These are phyloP conservation scores for Megaustenia siamemsis DNA, from an alignment of 2,888 invertebrate genomes.

Conservation along the genomic window DNA sequence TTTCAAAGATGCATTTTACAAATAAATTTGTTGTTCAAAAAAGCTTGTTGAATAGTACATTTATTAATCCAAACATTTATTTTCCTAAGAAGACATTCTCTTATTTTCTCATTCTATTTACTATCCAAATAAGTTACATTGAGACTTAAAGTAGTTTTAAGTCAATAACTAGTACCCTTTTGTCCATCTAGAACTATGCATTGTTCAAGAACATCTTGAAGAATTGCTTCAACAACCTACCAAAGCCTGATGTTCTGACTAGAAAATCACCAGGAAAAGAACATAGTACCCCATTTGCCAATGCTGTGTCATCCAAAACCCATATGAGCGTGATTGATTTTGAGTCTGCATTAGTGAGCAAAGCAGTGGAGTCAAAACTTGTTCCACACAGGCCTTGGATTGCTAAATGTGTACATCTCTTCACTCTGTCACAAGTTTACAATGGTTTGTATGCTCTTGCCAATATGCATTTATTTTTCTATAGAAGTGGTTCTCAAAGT, in stretches of 20 bases:
- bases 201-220: slow-evolving; percentile 76
- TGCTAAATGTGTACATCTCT: slow-evolving; percentile 77
- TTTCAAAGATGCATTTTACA: no score
- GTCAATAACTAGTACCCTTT: slow-evolving; percentile 11
- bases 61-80: no score
- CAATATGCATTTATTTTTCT: neutral
- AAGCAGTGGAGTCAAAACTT: slow-evolving; percentile 72
- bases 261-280: slow-evolving; percentile 46
- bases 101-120: no score
- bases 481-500: no score
- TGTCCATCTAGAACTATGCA: slow-evolving; percentile 67
- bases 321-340: slow-evolving; percentile 61
- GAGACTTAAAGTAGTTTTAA: no score
- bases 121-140: no score
- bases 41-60: no score
- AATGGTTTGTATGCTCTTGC: slow-evolving; percentile 68
- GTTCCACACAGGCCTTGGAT: slow-evolving; percentile 78
- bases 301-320: slow-evolving; percentile 50
- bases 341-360: slow-evolving; percentile 71
- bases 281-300: slow-evolving; percentile 61
- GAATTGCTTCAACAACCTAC: slow-evolving; percentile 77
- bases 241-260: slow-evolving; percentile 66
- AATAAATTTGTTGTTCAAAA: no score
- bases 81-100: no score
- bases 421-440: slow-evolving; percentile 76